Conservation (phyloP, 2,888 invertebrate species). For the Lamellibrachia columna region DNA sequence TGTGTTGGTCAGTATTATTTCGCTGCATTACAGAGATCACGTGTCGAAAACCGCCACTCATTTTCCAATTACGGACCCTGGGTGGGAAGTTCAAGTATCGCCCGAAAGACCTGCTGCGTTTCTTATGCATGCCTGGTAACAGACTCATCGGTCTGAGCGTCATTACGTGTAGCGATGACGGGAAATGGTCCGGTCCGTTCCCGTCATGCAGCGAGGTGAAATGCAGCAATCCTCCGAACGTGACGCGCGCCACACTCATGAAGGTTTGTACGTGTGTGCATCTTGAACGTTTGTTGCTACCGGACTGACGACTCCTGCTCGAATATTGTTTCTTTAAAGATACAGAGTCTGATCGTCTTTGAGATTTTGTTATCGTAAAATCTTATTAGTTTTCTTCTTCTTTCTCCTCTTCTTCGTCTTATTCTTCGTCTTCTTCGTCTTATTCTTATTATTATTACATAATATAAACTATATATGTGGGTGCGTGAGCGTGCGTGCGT, state of each 20-base stretch:
- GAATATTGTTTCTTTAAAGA: no score
- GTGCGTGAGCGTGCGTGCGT: no score
- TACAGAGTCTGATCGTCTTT: no score
- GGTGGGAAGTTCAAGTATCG: not conserved
- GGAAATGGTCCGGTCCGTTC: slow-evolving; percentile 42
- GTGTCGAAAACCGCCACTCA: slow-evolving; percentile 21
- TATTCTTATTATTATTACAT: no score
- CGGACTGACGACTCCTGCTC: not conserved
- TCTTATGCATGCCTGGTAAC: slow-evolving; percentile 26
- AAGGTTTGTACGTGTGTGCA: not conserved
- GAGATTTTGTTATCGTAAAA: no score
- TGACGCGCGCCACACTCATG: slow-evolving; percentile 51
- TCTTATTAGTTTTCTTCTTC: no score
- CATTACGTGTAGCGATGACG: slow-evolving; percentile 30
- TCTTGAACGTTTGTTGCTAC: not conserved
- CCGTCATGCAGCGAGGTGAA: slow-evolving; percentile 53
- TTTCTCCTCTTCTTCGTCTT: no score
- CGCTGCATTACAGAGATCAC: slow-evolving; percentile 26
- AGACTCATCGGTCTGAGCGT: slow-evolving; percentile 25
- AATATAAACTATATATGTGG: no score
- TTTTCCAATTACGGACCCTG: not conserved
- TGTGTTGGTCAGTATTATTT: not conserved
- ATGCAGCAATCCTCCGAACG: slow-evolving; percentile 48
- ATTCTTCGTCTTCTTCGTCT: no score
- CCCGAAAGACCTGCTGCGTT: slow-evolving; percentile 45